phyloP scores from a whole-genome alignment of 2,797 vertebrate genomes.

The Limnodromus scolopaceus region DNA sequence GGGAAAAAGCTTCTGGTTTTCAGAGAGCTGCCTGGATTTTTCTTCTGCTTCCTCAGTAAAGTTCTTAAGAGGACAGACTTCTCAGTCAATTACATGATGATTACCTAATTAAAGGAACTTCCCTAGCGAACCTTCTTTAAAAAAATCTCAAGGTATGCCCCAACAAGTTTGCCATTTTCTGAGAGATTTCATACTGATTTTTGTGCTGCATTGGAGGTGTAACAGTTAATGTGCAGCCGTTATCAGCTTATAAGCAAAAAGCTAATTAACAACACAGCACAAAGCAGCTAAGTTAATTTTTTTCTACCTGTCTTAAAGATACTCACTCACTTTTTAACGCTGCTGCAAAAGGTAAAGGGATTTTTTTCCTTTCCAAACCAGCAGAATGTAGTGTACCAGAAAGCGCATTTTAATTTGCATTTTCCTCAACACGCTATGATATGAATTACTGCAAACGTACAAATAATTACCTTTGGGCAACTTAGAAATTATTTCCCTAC shows the following conservation, averaged over 20 bases:
- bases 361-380: neutral
- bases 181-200: slow-evolving; percentile 1
- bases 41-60: neutral
- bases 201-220: neutral
- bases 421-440: neutral
- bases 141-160: neutral
- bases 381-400: neutral
- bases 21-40: neutral
- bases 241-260: slow-evolving; percentile 33
- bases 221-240: slow-evolving; percentile 12
- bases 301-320: neutral
- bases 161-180: slow-evolving; percentile 11
- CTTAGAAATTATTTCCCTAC: neutral
- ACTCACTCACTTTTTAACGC: neutral
- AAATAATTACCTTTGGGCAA: neutral
- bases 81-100: neutral
- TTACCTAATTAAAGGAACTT: neutral
- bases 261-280: slow-evolving; percentile 33
- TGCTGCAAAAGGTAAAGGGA: neutral
- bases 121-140: neutral
- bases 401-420: neutral
- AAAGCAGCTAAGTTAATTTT: neutral
- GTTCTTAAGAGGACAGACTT: neutral
- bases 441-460: neutral
- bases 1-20: neutral